Percentiles rank a stretch among this genome's conserved stretches.
Evolutionary conservation across 2,113 vertebrate species (phyloP).

Genomic region (Paramormyrops kingsleyae): DNA sequence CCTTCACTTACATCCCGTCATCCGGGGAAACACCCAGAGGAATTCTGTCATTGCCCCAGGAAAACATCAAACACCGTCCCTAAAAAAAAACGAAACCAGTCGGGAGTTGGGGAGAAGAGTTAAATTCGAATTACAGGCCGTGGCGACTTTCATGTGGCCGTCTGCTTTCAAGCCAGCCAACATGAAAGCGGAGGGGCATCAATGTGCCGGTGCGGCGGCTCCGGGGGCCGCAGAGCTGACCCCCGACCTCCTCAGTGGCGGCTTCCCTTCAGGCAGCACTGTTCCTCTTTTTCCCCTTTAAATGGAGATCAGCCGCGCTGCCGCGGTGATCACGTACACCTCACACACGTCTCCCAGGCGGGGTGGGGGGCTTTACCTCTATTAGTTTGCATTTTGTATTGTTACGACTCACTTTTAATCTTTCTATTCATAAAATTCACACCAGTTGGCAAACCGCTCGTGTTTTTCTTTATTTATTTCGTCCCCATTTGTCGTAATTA

Average conservation of each 20-base stretch:
- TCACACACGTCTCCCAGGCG: slow-evolving; percentile 27
- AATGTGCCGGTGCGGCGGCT: slow-evolving; percentile 40
- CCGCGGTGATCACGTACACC: slow-evolving; percentile 36
- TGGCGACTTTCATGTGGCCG: slow-evolving; percentile 50
- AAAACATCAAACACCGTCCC: slow-evolving; percentile 28
- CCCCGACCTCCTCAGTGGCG: slow-evolving; percentile 41
- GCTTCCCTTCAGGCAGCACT: slow-evolving; percentile 37
- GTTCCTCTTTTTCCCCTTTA: slow-evolving; percentile 46
- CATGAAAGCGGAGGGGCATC: slow-evolving; percentile 57
- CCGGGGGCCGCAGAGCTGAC: slow-evolving; percentile 35
- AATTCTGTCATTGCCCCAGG: slow-evolving; percentile 15
- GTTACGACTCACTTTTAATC: slow-evolving; percentile 20
- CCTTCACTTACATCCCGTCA: background rate
- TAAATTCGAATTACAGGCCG: slow-evolving; percentile 56
- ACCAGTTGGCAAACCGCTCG: background rate
- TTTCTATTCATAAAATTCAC: slow-evolving; percentile 1
- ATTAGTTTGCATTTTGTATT: slow-evolving; percentile 15
- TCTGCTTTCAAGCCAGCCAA: slow-evolving; percentile 49
- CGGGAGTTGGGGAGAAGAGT: slow-evolving; percentile 34
- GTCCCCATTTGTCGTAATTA: background rate
- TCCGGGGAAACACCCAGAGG: slow-evolving; percentile 20
- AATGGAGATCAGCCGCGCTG: slow-evolving; percentile 56
- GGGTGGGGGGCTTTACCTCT: slow-evolving; percentile 20
- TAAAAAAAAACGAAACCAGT: slow-evolving; percentile 25
- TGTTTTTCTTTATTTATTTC: background rate